Evolutionary conservation across 1,140 invertebrate genomes (phyloP).

Genomic region (Drosophila bocqueti): DNA sequence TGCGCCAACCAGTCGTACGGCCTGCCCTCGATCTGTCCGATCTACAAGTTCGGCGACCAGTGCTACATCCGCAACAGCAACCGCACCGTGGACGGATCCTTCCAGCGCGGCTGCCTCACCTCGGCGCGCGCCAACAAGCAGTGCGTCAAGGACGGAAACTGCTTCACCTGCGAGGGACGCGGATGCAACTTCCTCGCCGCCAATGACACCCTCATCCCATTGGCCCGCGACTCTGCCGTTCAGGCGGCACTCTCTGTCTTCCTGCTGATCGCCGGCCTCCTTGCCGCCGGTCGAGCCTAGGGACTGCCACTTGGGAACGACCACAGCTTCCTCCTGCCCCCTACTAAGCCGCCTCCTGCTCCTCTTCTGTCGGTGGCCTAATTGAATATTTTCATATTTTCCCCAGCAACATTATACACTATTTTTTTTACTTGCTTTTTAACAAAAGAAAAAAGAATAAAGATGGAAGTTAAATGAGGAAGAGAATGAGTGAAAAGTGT

Average conservation of each 20-base stretch:
- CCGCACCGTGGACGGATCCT: slow-evolving; percentile 54
- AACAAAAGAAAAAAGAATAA: slow-evolving; percentile 23
- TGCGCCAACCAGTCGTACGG: slow-evolving; percentile 65
- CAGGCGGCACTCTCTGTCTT: slow-evolving; percentile 33
- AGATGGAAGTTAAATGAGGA: slow-evolving; percentile 11
- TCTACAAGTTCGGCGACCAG: slow-evolving; percentile 72
- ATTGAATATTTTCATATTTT: not conserved
- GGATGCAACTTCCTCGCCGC: slow-evolving; percentile 70
- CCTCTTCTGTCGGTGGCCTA: not conserved
- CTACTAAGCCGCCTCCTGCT: not conserved
- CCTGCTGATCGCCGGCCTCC: slow-evolving; percentile 41
- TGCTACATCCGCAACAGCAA: slow-evolving; percentile 77
- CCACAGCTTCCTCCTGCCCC: slow-evolving; percentile 10
- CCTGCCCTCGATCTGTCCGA: slow-evolving; percentile 57
- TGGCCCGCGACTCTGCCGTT: slow-evolving; percentile 67
- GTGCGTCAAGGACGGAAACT: slow-evolving; percentile 65
- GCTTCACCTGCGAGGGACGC: slow-evolving; percentile 70
- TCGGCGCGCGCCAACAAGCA: slow-evolving; percentile 66
- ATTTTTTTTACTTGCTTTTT: slow-evolving; percentile 14
- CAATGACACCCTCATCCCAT: slow-evolving; percentile 61
- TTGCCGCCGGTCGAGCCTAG: slow-evolving; percentile 39
- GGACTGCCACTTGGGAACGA: not conserved
- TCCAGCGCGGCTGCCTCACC: slow-evolving; percentile 77
- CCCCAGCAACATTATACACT: slow-evolving; percentile 11
- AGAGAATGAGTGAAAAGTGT: not conserved